phyloP scores from a whole-genome alignment of 2,888 invertebrate genomes.

The Pristionchus entomophagus region DNA sequence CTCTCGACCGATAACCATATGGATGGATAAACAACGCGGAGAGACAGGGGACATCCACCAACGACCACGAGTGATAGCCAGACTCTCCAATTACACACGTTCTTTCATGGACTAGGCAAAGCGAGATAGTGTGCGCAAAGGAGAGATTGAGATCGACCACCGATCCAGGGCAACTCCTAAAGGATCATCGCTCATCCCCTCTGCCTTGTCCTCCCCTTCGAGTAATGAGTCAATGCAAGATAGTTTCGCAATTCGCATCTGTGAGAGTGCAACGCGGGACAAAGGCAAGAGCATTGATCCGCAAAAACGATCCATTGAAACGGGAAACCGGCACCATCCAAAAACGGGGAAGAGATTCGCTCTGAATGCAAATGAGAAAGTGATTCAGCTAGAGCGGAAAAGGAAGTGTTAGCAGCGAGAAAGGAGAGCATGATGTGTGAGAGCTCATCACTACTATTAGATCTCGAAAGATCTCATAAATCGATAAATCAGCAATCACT shows the following conservation, averaged over 20 bases:
- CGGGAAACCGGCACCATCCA: constrained; percentile 11
- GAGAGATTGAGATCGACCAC: neutral
- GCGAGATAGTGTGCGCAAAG: no score
- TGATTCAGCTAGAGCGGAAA: constrained; percentile 3
- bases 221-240: neutral
- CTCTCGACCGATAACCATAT: neutral
- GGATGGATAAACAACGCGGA: neutral
- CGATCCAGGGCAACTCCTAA: no score
- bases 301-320: neutral
- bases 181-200: neutral
- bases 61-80: constrained; percentile 7
- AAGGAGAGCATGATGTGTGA: neutral
- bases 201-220: neutral
- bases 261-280: neutral
- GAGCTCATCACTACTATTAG: neutral
- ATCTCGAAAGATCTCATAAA: neutral
- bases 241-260: constrained; percentile 16
- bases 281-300: neutral
- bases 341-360: neutral
- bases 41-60: neutral
- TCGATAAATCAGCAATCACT: constrained; percentile 26
- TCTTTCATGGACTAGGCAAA: no score
- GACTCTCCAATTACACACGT: no score
- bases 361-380: constrained; percentile 35
- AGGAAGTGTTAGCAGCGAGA: no score